These are phyloP conservation scores for Phylloscopus trochiloides DNA, from an alignment of 2,113 vertebrate species.

Conservation along the genomic window DNA sequence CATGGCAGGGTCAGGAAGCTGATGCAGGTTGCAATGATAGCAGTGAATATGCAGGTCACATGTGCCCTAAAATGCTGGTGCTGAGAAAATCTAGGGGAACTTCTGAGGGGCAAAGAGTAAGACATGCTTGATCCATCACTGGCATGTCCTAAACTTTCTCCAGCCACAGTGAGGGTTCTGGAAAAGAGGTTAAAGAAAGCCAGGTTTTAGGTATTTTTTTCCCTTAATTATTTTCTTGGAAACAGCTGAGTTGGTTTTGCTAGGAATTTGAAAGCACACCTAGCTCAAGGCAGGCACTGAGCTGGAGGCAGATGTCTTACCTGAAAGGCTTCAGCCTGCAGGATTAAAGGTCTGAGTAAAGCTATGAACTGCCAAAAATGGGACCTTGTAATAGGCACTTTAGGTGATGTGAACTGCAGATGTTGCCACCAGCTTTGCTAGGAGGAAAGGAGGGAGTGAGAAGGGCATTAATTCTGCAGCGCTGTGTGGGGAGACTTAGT, in stretches of 20 bases:
- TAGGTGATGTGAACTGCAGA: not conserved
- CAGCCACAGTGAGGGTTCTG: not conserved
- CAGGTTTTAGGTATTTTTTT: not conserved
- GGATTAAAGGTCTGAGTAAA: not conserved
- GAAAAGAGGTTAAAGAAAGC: not conserved
- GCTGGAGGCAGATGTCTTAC: not conserved
- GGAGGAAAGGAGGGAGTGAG: not conserved
- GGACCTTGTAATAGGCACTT: not conserved
- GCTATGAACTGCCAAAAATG: rapidly evolving
- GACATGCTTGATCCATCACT: not conserved
- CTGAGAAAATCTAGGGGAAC: not conserved
- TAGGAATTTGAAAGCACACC: not conserved
- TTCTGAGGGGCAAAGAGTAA: not conserved
- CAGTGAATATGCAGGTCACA: not conserved
- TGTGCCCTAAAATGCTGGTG: not conserved
- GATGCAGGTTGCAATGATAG: not conserved
- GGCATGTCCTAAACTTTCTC: not conserved
- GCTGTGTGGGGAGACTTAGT: rapidly evolving
- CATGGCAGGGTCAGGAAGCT: not conserved
- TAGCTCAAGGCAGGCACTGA: not conserved
- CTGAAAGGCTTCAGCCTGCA: not conserved
- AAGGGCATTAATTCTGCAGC: not conserved
- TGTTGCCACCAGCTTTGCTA: not conserved
- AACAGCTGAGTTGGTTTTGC: not conserved
- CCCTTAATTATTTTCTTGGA: not conserved